Base-by-base conservation (phyloP, 30 jellyfish, hydroid and myxozoan species). In the Hydractinia echinata region DNA sequence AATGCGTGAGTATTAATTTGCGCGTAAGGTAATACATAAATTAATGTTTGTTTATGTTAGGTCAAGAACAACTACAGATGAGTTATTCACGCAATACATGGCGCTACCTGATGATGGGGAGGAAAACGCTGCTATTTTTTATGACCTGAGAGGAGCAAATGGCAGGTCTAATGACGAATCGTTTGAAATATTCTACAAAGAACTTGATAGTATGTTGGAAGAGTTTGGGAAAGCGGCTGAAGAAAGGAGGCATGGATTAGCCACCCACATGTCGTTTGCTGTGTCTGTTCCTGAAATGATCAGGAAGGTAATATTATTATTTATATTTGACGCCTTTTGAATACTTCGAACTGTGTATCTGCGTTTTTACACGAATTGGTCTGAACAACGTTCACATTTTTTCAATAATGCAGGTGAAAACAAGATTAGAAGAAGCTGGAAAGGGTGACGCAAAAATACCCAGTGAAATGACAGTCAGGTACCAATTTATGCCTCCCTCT, bases 171-270 rank as follows among this genome's bases (percentile, higher is more conserved):
- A 83, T 81, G 88, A 55, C 4, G 86, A 80, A 5, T 8, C 58
- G 19, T 81, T 81, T 55, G 4, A 67, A 7, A 19, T 16, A 49
- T 81, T 64, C 52, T 81, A 81, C 53, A 13, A 18, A 2, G 88
- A 81, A 54, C 73, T 81, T 6, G 53, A 67, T 18, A 55, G 73
- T 21, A 51, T 81, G 72, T 50, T 81, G 73, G 88, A 81, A 55
- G 88, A 81, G 54, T n/a, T 81, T 7, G 18, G 88, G n/a, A 81
- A 64, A 54, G 84, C 88, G 0, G 88, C 85, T 5, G 88, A 81
- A 58, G 88, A 81, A 18, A 81, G 88, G 88, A n/a, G 88, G n/a
- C 18, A 21, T 6, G 39, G 79, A 8, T n/a, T 49, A 55, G 84
- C 84, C 11, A 3, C 4, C 11, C 78, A 67, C 21, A 16, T 67